Base-by-base conservation (phyloP, 2,888 invertebrate genomes). In the Cabera pusaria region DNA sequence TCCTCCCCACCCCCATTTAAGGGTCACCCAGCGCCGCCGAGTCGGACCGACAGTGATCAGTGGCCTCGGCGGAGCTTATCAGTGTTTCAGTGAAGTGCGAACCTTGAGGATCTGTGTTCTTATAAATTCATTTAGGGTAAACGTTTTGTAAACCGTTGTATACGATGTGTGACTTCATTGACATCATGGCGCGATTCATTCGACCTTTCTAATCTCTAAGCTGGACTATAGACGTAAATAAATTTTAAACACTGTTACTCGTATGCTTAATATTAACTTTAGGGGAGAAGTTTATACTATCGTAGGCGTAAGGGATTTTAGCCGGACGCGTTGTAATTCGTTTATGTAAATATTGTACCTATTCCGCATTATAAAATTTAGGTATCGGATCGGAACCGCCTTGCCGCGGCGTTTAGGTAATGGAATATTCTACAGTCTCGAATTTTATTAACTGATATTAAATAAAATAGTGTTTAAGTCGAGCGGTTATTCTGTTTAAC, bases 1-100 rank as follows among this genome's bases (percentile, higher is more conserved):
- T 97, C 50, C 91, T 97, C 70, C 95, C 96, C 12, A 96, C 96
- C 54, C 95, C 96, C 65, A 96, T 96, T 90, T 96, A 95, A 94
- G 88, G 82, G 65, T 80, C 85, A 66, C 81, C 70, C 47, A 85
- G 86, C 87, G 78, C 84, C 87, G 86, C 83, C 82, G 87, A 87
- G 20, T 49, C 76, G 33, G 85, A 86, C 57, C 75, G 84, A 73
- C 87, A 84, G 58, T 86, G 75, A 83, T 64, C 42, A 37, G 42
- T 26, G 34, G 60, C 49, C 51, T 69, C 78, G 84, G 81, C 78
- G 85, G 85, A 70, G 86, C 85, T 85, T 72, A 64, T 52, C 11
- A 20, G 35, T 51, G 52, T 48, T 49, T 44, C 39, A 49, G 47
- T 44, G 48, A 52, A 50, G 49, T 56, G 47, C 39, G 52, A 49